phyloP scores from a whole-genome alignment of 2,797 vertebrate genomes.

The Loriculus beryllinus region DNA sequence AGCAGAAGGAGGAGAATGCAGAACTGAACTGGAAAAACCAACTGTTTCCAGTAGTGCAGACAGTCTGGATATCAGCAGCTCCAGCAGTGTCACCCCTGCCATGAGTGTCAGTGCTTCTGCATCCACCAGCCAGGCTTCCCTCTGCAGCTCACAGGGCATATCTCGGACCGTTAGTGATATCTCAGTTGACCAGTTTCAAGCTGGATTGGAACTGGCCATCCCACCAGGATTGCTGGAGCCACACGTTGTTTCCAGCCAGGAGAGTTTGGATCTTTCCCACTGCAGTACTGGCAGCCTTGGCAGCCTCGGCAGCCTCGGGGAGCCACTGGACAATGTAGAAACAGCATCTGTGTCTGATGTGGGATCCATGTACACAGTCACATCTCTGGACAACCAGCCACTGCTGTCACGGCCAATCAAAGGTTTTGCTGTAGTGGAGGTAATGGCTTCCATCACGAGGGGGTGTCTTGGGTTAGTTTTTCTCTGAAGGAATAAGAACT shows the following conservation, averaged over 20 bases:
- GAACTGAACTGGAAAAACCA: conserved; percentile 80
- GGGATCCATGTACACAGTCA: conserved; percentile 88
- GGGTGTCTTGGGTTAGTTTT: not conserved
- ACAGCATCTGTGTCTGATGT: conserved; percentile 84
- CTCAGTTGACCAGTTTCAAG: conserved; percentile 84
- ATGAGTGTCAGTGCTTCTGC: conserved; percentile 91
- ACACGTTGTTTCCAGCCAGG: conserved; percentile 92
- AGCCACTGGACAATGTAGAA: conserved; percentile 87
- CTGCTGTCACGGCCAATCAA: conserved; percentile 87
- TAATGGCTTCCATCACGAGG: conserved; percentile 34
- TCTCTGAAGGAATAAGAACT: not conserved
- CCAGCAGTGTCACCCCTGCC: conserved; percentile 89
- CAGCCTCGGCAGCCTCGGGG: conserved; percentile 91
- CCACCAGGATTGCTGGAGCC: conserved; percentile 82
- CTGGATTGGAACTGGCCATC: conserved; percentile 76
- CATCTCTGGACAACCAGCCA: conserved; percentile 85
- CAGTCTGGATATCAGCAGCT: conserved; percentile 89
- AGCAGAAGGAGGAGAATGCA: conserved; percentile 78
- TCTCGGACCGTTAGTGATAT: conserved; percentile 90
- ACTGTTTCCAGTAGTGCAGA: conserved; percentile 76
- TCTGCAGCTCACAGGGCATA: conserved; percentile 92
- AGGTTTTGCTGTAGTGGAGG: conserved; percentile 97
- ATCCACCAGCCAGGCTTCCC: conserved; percentile 93
- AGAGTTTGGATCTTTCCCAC: conserved; percentile 92
- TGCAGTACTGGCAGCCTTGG: conserved; percentile 94